Percentiles rank a stretch among this genome's conserved stretches.
phyloP scores from a whole-genome alignment of 2,797 vertebrate genomes.

The Sardinella longiceps region DNA sequence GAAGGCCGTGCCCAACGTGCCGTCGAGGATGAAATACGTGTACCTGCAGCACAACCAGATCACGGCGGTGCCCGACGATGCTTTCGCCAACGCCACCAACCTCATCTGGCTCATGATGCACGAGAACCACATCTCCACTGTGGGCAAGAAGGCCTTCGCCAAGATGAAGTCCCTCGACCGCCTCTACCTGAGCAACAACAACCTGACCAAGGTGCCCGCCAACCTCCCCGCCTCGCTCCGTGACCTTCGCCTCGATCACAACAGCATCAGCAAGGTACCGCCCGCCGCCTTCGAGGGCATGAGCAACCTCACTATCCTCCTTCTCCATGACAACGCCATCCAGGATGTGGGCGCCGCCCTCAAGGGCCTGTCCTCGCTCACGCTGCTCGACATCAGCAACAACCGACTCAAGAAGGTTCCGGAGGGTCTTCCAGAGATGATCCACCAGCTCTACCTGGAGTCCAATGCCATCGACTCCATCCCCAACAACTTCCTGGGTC shows the following conservation, averaged over 20 bases:
- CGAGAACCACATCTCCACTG: constrained; percentile 85
- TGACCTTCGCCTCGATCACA: constrained; percentile 88
- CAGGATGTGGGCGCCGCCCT: constrained; percentile 83
- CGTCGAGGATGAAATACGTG: constrained; percentile 90
- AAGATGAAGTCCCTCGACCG: constrained; percentile 83
- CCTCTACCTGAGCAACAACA: constrained; percentile 92
- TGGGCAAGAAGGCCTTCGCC: constrained; percentile 84
- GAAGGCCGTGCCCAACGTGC: constrained; percentile 85
- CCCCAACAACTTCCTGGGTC: constrained; percentile 83
- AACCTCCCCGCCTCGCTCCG: constrained; percentile 84
- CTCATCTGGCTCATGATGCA: constrained; percentile 93
- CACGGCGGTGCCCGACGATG: constrained; percentile 80
- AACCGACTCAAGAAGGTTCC: constrained; percentile 90
- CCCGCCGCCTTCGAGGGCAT: constrained; percentile 83
- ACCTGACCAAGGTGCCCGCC: constrained; percentile 84
- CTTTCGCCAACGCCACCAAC: constrained; percentile 87
- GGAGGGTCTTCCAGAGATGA: constrained; percentile 79
- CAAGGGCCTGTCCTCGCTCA: constrained; percentile 82
- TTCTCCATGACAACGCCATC: constrained; percentile 88
- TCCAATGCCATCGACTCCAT: constrained; percentile 86
- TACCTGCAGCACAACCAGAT: constrained; percentile 95
- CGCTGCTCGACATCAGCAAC: constrained; percentile 87
- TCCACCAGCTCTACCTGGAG: constrained; percentile 94
- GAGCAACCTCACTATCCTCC: constrained; percentile 89
- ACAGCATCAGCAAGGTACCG: constrained; percentile 85